Evolutionary conservation across 2,113 vertebrate species (phyloP).

Genomic region (Pluvialis apricaria): DNA sequence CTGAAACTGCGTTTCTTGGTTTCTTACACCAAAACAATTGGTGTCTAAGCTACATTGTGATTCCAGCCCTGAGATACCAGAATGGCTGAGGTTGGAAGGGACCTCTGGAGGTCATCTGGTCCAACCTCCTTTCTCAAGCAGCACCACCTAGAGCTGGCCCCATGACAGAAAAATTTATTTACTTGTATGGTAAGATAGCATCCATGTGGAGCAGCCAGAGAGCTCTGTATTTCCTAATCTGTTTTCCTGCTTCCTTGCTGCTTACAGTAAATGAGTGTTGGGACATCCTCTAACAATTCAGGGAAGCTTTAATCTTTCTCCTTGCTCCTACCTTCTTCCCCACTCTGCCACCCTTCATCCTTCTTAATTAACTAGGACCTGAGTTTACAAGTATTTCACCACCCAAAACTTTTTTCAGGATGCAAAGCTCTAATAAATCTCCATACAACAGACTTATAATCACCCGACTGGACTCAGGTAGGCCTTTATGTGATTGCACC

Average conservation of each 20-base stretch:
- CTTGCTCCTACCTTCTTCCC: neutral
- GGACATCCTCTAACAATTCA: neutral
- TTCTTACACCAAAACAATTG: neutral
- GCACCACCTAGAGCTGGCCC: neutral
- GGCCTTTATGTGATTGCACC: neutral
- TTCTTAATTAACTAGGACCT: neutral
- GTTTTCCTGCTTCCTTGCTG: neutral
- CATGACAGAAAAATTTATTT: neutral
- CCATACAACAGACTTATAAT: neutral
- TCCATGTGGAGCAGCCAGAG: neutral
- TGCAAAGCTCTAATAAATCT: neutral
- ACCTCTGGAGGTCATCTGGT: neutral
- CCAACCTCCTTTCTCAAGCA: neutral
- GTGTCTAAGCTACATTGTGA: neutral
- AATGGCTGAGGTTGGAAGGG: neutral
- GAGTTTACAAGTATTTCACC: neutral
- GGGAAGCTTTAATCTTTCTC: neutral
- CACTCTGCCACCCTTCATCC: neutral
- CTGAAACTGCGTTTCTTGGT: neutral
- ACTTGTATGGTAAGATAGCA: neutral
- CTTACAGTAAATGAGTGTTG: neutral
- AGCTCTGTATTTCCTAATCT: neutral
- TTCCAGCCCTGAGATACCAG: no score
- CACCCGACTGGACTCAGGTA: neutral
- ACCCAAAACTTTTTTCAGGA: neutral